Evolutionary conservation across 2,113 vertebrate genomes (phyloP).

Genomic region (Neogobius melanostomus): DNA sequence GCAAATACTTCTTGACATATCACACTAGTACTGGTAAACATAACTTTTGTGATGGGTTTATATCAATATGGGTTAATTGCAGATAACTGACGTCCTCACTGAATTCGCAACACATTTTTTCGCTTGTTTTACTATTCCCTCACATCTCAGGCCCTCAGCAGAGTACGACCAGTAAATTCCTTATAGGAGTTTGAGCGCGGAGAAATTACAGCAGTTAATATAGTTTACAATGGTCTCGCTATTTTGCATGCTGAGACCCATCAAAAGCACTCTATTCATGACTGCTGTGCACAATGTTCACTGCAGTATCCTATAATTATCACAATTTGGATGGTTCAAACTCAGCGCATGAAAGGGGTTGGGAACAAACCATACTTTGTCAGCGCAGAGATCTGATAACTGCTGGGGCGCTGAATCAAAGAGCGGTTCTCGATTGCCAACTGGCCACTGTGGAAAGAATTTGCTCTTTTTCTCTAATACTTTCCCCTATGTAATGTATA

Average conservation of each 20-base stretch:
- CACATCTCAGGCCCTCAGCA: not conserved
- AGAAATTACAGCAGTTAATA: conserved; percentile 7
- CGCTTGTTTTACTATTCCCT: not conserved
- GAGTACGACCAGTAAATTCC: not conserved
- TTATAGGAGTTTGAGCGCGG: not conserved
- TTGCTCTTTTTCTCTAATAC: not conserved
- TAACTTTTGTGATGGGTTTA: conserved; percentile 5
- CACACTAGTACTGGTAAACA: conserved; percentile 10
- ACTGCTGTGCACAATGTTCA: not conserved
- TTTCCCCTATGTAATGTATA: not conserved
- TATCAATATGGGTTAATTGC: not conserved
- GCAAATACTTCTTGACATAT: conserved; percentile 34
- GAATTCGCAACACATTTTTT: not conserved
- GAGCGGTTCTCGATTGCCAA: not conserved
- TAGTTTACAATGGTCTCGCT: not conserved
- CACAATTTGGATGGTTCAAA: not conserved
- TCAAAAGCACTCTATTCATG: not conserved
- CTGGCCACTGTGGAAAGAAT: not conserved
- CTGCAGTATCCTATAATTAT: conserved; percentile 2
- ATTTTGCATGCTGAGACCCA: not conserved
- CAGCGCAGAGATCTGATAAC: not conserved
- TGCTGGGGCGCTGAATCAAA: not conserved
- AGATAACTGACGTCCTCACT: not conserved
- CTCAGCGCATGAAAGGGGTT: not conserved
- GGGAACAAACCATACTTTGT: conserved; percentile 3